Conservation (phyloP, 2,113 vertebrate genomes). For the Potamarius usumacintae region DNA sequence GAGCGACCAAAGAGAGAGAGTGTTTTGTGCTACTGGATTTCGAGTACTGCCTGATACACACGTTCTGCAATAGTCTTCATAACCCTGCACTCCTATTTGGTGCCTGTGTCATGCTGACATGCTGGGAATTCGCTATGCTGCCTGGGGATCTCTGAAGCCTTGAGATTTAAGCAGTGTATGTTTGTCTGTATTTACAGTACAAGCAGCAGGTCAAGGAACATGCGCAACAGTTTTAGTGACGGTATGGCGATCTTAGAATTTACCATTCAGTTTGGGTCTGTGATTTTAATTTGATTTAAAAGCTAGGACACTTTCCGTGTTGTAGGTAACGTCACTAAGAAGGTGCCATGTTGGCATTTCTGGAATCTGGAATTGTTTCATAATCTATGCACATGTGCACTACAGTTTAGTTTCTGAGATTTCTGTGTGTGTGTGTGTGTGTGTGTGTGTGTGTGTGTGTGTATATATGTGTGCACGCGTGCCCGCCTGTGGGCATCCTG, state of each 20-base stretch:
- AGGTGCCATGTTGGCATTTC: not conserved
- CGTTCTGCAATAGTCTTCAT: not conserved
- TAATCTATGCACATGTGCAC: not conserved
- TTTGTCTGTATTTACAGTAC: slow-evolving; percentile 20
- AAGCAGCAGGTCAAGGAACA: slow-evolving; percentile 3
- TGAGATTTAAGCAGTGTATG: slow-evolving; percentile 27
- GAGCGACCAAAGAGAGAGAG: slow-evolving; percentile 29
- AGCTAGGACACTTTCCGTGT: not conserved
- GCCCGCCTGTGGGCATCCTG: slow-evolving; percentile 16
- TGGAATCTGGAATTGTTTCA: not conserved
- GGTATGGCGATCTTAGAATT: not conserved
- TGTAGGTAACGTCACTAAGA: not conserved
- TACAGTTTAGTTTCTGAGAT: not conserved
- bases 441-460: too few species aligned
- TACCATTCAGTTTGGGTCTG: not conserved
- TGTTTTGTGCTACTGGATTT: slow-evolving; percentile 42
- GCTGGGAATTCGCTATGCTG: slow-evolving; percentile 21
- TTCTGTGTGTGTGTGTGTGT: too few species aligned
- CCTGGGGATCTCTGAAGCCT: slow-evolving; percentile 22
- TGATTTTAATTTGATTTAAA: not conserved
- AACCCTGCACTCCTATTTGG: not conserved
- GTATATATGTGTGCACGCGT: too few species aligned
- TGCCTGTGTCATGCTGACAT: slow-evolving; percentile 38
- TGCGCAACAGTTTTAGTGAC: slow-evolving; percentile 7
- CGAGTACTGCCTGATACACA: slow-evolving; percentile 28